Conservation (phyloP, 2,888 invertebrate species). For the Unio pictorum region DNA sequence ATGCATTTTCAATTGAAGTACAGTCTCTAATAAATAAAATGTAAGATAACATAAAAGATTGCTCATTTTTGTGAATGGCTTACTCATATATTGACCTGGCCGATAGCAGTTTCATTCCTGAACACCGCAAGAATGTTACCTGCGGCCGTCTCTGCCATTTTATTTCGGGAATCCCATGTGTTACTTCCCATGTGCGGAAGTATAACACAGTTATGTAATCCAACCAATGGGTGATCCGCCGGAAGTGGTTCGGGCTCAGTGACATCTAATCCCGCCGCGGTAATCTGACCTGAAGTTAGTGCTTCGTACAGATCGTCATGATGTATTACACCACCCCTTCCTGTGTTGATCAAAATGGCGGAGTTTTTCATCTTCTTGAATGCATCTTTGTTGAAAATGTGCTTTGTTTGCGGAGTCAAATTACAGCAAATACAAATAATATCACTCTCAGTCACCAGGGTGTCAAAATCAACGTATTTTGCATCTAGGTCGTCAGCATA, state of each 20-base stretch:
- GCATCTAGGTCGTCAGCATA: slow-evolving; percentile 77
- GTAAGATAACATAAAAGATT: too few species aligned
- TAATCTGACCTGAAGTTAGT: slow-evolving; percentile 80
- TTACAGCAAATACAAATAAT: slow-evolving; percentile 87
- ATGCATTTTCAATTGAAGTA: too few species aligned
- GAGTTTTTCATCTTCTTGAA: slow-evolving; percentile 89
- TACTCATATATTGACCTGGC: slow-evolving; percentile 16
- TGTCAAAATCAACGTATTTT: slow-evolving; percentile 80
- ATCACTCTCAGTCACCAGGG: slow-evolving; percentile 83
- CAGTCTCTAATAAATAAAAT: too few species aligned
- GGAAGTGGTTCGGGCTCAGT: slow-evolving; percentile 93
- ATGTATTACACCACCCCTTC: slow-evolving; percentile 78
- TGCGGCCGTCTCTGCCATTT: slow-evolving; percentile 85
- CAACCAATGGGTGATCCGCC: slow-evolving; percentile 81
- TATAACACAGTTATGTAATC: slow-evolving; percentile 85
- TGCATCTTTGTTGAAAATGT: slow-evolving; percentile 83
- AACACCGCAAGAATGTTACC: slow-evolving; percentile 85
- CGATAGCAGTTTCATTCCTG: slow-evolving; percentile 76
- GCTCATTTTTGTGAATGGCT: too few species aligned
- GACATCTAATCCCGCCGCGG: slow-evolving; percentile 91
- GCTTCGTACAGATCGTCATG: slow-evolving; percentile 86
- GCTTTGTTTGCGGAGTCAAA: slow-evolving; percentile 83
- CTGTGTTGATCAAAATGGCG: slow-evolving; percentile 90
- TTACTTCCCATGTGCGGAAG: slow-evolving; percentile 92
- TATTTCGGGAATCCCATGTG: slow-evolving; percentile 82